Evolutionary conservation across 1,140 invertebrate species (phyloP).

Genomic region (Gyrodactylus bullatarudis): DNA sequence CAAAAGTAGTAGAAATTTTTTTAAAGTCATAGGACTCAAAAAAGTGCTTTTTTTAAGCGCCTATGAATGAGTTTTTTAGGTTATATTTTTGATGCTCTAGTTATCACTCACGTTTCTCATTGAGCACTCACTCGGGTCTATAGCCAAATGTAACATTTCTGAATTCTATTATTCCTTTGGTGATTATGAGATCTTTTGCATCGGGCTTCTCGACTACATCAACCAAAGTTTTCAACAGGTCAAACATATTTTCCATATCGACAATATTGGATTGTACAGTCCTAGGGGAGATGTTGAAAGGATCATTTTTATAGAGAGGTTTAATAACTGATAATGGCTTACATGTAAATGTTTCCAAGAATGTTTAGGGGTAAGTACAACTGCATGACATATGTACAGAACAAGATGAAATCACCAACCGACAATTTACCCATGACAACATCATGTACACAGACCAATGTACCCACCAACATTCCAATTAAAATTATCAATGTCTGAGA

Average conservation of each 20-base stretch:
- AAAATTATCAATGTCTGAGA: conserved; percentile 61
- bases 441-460: conserved; percentile 42
- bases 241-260: conserved; percentile 99
- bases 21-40: no score
- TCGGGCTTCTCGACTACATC: conserved; percentile 28
- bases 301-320: conserved; percentile 3
- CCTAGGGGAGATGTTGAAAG: conserved; percentile 21
- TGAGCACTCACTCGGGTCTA: not conserved
- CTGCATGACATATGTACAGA: conserved; percentile 68
- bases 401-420: conserved; percentile 69
- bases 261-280: conserved; percentile 82
- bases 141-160: conserved; percentile 5
- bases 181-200: not conserved
- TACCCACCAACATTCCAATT: conserved; percentile 43
- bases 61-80: no score
- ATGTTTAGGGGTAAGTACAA: conserved; percentile 77
- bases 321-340: not conserved
- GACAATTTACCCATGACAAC: conserved; percentile 36
- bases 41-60: no score
- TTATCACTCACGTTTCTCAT: no score
- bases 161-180: conserved; percentile 4
- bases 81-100: no score
- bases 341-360: conserved; percentile 91
- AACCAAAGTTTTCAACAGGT: conserved; percentile 44
- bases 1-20: no score